Conservation (phyloP, 2,797 vertebrate genomes). For the Periophthalmus magnuspinnatus region DNA sequence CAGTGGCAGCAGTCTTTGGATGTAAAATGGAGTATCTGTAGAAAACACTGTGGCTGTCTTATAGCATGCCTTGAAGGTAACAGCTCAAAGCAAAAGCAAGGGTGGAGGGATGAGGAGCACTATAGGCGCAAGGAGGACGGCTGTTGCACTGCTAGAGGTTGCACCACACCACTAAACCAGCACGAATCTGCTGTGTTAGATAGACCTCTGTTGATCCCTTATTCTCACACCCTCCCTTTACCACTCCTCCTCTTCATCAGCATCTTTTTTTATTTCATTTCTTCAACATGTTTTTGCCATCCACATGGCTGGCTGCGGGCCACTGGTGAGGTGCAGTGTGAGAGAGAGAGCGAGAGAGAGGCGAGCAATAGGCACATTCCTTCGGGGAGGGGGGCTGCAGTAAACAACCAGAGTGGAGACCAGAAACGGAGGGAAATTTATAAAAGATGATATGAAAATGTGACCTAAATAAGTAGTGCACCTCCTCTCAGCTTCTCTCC, state of each 20-base stretch:
- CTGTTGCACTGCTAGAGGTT: conserved; percentile 53
- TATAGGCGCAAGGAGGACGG: conserved; percentile 38
- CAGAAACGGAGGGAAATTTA: conserved; percentile 39
- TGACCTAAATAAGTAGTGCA: conserved; percentile 67
- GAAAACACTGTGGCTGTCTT: conserved; percentile 46
- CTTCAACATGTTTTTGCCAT: conserved; percentile 62
- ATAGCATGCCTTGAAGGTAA: conserved; percentile 31
- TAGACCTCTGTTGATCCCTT: conserved; percentile 32
- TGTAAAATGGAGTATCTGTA: conserved; percentile 22
- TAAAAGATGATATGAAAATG: conserved; percentile 58
- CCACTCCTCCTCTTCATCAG: conserved; percentile 35
- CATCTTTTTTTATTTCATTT: conserved; percentile 28
- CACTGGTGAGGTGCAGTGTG: conserved; percentile 60
- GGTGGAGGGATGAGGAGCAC: conserved; percentile 30
- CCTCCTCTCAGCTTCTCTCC: conserved; percentile 26
- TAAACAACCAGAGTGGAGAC: conserved; percentile 50
- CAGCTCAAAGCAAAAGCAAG: conserved; percentile 17
- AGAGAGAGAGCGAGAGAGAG: conserved; percentile 47
- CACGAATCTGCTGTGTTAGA: conserved; percentile 61
- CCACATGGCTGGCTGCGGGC: conserved; percentile 68
- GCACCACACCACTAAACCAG: conserved; percentile 26
- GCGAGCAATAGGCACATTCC: conserved; percentile 50
- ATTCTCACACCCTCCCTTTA: conserved; percentile 15
- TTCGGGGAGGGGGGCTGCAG: conserved; percentile 43
- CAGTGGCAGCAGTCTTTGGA: neutral